Evolutionary conservation across 2,113 vertebrate species (phyloP).

Genomic region (Herpetotheres cachinnans): DNA sequence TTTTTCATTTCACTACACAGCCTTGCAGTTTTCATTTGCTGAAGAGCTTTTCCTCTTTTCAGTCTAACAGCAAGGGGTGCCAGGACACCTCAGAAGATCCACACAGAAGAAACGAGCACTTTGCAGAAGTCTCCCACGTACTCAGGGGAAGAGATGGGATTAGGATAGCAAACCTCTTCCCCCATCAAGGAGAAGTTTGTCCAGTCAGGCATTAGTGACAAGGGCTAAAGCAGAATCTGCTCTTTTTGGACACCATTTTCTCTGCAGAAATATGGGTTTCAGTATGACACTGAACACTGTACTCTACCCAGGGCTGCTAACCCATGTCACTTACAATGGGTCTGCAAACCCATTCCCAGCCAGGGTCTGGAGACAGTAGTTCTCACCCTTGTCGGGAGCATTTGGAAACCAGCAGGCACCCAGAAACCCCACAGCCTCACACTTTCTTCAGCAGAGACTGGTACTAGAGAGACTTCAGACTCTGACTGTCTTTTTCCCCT

Average conservation of each 20-base stretch:
- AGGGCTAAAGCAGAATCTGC: background rate
- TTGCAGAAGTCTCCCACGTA: background rate
- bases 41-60: background rate
- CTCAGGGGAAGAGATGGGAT: background rate
- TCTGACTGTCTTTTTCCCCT: background rate
- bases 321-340: background rate
- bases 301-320: background rate
- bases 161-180: background rate
- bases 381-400: background rate
- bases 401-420: background rate
- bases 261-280: background rate
- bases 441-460: background rate
- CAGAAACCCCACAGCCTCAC: background rate
- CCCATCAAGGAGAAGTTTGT: background rate
- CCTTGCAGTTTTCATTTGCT: background rate
- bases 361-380: background rate
- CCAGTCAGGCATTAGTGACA: background rate
- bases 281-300: background rate
- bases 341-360: background rate
- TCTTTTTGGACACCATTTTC: background rate
- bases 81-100: background rate
- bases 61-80: background rate
- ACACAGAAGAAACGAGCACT: background rate
- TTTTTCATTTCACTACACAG: background rate
- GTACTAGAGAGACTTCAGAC: background rate